Evolutionary conservation across 2,113 vertebrate species (phyloP), one percentile per base, ranked within the genome.

Genomic region (Hyperoodon ampullatus): DNA sequence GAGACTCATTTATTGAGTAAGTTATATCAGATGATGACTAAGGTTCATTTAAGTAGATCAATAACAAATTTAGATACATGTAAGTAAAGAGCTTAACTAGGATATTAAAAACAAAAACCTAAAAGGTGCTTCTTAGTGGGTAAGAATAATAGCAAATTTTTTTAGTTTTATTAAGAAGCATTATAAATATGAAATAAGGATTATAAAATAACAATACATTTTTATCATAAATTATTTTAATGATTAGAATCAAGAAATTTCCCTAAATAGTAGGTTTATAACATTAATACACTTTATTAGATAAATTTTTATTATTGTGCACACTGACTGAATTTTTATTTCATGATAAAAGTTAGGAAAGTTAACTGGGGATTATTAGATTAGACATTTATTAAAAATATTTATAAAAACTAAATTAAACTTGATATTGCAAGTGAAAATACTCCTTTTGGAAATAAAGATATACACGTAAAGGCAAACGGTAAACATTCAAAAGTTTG

Each of bases 361-460:
- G 91, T 94, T 97, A 97, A 77, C 60, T 88, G 93, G 95, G 94
- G 96, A 86, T 96, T 96, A 98, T 96, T 92, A 97, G 93, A 97
- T 93, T 88, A 94, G 14, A 97, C 2, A 42, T 98, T 98, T 97
- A 85, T 82, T 98, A 94, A 88, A 88, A 94, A 80, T 39, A 92
- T 63, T 97, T 95, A 92, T 94, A 90, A 58, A 97, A 95, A 75
- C 95, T 96, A 97, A 93, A 82, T 53, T 47, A 96, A 97, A 97
- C 71, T 97, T 81, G 3, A 82, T 95, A 88, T 75, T 93, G 77
- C 93, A 97, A 96, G 42, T 91, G 8, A 91, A 97, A 93, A 83
- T 10, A 87, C 15, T 88, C n/a, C 33, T 78, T 97, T 30, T 77
- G 60, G 92, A 90, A 98, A 97, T 77, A 78, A 93, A 97, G 83